Evolutionary conservation across 1,140 invertebrate genomes (phyloP).

Genomic region (Pomacea maculata): DNA sequence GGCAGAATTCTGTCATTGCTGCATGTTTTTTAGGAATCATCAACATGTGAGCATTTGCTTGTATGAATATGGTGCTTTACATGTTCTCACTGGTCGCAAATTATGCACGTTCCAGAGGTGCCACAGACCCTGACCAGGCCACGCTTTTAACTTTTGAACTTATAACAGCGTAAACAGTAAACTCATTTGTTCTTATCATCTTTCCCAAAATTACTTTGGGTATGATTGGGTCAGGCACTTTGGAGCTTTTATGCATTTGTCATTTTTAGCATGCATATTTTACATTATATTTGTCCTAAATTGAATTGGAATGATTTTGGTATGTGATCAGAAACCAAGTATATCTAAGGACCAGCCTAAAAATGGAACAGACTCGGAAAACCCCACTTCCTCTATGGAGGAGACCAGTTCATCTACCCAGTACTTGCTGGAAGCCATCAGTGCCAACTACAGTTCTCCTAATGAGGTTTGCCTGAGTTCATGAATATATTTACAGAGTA

Average conservation of each 20-base stretch:
- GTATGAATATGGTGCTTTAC: too few species aligned
- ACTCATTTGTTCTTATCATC: too few species aligned
- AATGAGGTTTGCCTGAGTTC: slow-evolving; percentile 11
- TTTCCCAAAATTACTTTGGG: background rate
- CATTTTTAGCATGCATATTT: too few species aligned
- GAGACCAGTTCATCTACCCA: slow-evolving; percentile 44
- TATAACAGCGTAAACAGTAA: too few species aligned
- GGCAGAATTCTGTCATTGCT: too few species aligned
- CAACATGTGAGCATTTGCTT: too few species aligned
- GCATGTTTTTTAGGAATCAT: too few species aligned
- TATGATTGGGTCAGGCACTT: background rate
- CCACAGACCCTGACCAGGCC: too few species aligned
- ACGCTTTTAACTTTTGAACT: too few species aligned
- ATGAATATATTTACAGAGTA: too few species aligned
- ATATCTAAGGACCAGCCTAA: slow-evolving; percentile 12
- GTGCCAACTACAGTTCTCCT: slow-evolving; percentile 10
- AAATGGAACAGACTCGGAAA: slow-evolving; percentile 22
- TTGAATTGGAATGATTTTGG: background rate
- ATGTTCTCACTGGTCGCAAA: too few species aligned
- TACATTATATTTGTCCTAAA: background rate
- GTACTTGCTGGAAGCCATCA: slow-evolving; percentile 38
- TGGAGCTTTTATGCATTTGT: background rate
- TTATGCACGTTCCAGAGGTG: too few species aligned
- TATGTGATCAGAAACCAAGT: background rate
- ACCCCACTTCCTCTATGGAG: slow-evolving; percentile 34